Evolutionary conservation across 2,113 vertebrate species (phyloP), one percentile per base, ranked within the genome.

Genomic region (Myotis brandtii): DNA sequence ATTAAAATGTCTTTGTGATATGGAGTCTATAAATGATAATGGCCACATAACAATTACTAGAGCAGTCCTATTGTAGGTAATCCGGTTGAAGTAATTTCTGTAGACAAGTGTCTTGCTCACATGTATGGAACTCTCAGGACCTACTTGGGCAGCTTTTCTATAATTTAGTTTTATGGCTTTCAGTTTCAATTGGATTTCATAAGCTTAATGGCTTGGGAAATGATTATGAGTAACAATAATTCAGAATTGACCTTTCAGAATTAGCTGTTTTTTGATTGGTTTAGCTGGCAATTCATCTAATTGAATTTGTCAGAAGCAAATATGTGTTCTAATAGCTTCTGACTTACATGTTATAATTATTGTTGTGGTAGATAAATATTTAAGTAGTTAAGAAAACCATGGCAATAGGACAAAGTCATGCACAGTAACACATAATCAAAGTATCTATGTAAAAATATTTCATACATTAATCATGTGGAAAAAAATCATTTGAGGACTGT

Each of bases 291-390:
- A 95, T 59, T 86, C 40, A 93, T 98, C 89, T 96, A 98, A 98
- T 97, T 98, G 96, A 97, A 98, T 98, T 98, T 98, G 91, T 97
- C 96, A 97, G 93, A 76, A 97, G 98, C 84, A 97, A 98, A 98
- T 98, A 98, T 95, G 69, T 96, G 40, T 66, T 83, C 75, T 97
- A 97, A 96, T 96, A 98, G 91, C 72, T 98, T 94, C 76, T 97
- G 56, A 95, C 81, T 97, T 98, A 96, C 34, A 95, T 95, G 97
- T 97, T 97, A 94, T 97, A 96, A 98, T 97, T 97, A 97, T 97
- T 97, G n/a, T 96, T 97, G 96, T 43, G 43, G 73, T 91, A 97
- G 79, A 97, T 94, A 98, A 97, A 98, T 97, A 98, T 97, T 97
- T 97, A 98, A 97, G 76, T 43, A 95, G 50, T 66, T 6, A 17